Conservation (phyloP, 2,113 vertebrate genomes). For the Pangasianodon gigas region DNA sequence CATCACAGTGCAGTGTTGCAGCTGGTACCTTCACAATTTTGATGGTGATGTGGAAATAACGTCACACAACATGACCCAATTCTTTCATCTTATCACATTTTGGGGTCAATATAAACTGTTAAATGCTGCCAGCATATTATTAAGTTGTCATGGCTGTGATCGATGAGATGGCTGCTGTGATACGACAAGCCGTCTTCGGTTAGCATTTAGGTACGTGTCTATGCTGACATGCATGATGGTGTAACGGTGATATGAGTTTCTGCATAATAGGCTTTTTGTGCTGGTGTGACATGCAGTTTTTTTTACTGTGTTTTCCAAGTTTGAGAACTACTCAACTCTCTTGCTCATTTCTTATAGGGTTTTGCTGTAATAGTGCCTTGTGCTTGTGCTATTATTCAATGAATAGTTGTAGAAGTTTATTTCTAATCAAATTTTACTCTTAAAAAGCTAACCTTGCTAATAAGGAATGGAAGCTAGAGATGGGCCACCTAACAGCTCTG, state of each 20-base stretch:
- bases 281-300: not conserved
- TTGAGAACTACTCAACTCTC: not conserved
- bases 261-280: constrained; percentile 3
- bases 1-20: not conserved
- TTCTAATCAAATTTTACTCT: not conserved
- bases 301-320: not conserved
- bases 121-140: not conserved
- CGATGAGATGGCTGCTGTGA: not conserved
- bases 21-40: not conserved
- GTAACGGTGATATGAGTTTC: constrained; percentile 13
- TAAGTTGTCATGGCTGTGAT: not conserved
- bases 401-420: not conserved
- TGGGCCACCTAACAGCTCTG: not conserved
- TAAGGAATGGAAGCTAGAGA: not conserved
- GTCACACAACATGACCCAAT: not conserved
- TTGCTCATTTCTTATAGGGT: not conserved
- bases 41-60: not conserved
- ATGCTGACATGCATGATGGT: not conserved
- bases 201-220: constrained; percentile 16
- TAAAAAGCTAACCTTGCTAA: not conserved
- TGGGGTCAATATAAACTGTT: not conserved
- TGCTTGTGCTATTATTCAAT: not conserved
- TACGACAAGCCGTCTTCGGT: not conserved
- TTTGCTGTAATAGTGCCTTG: not conserved
- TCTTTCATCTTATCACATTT: not conserved